phyloP scores from a whole-genome alignment of 37 sponge, comb jelly and placozoan genomes.

The Spongia lamella region DNA sequence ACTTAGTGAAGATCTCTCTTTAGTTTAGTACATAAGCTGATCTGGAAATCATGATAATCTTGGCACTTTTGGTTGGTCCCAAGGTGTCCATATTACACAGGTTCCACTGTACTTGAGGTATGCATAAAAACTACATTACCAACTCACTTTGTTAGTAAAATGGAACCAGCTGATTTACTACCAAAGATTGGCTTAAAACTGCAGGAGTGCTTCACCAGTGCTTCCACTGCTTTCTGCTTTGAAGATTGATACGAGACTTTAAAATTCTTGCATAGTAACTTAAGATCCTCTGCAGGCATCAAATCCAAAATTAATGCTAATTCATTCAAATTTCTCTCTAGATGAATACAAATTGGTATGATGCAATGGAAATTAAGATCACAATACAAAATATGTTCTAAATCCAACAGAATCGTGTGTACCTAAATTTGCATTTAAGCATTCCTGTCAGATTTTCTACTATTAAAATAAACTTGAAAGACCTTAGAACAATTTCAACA shows the following conservation, averaged over 20 bases:
- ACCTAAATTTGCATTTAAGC: too few relatives aligned
- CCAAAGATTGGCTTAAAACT: slow-evolving; percentile 65
- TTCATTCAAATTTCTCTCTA: slow-evolving; percentile 48
- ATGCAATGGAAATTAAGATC: background rate
- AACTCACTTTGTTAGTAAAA: background rate
- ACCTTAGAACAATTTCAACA: too few relatives aligned
- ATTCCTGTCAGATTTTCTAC: too few relatives aligned
- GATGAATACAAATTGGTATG: too few relatives aligned
- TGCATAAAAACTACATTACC: background rate
- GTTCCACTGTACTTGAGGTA: too few relatives aligned
- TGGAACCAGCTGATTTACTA: background rate
- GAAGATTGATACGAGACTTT: slow-evolving; percentile 24
- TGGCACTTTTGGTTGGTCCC: too few relatives aligned
- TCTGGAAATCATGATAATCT: too few relatives aligned
- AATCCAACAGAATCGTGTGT: too few relatives aligned
- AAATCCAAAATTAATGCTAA: slow-evolving; percentile 31
- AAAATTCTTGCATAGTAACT: slow-evolving; percentile 49
- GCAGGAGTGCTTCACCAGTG: slow-evolving; percentile 39
- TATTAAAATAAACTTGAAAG: too few relatives aligned
- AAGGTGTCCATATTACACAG: too few relatives aligned
- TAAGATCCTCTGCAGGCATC: slow-evolving; percentile 50
- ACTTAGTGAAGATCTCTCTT: too few relatives aligned
- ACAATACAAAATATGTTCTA: background rate
- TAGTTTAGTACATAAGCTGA: too few relatives aligned
- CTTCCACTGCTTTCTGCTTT: slow-evolving; percentile 26